These are phyloP conservation scores for Zoanthus sociatus DNA, from an alignment of 92 coral and sea anemone genomes.

Conservation along the genomic window DNA sequence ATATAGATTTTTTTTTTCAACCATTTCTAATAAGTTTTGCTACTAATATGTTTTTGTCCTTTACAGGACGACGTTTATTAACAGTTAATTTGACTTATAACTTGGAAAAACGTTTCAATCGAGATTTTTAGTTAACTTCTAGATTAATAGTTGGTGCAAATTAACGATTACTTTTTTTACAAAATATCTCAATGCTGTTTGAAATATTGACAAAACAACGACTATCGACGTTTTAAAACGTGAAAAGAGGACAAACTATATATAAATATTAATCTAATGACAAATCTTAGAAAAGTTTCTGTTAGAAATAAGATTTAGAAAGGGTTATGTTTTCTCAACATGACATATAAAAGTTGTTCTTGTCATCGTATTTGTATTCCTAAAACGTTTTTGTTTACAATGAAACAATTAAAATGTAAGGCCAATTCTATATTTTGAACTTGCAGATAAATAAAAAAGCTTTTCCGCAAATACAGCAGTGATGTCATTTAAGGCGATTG, in stretches of 20 bases:
- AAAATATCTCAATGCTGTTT: too few relatives aligned
- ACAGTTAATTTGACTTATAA: too few relatives aligned
- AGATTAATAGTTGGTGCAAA: too few relatives aligned
- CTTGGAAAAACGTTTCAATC: too few relatives aligned
- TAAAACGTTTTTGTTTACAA: slow-evolving; percentile 18
- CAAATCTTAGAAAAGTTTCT: background rate
- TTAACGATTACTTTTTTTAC: too few relatives aligned
- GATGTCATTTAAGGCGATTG: background rate
- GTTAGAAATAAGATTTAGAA: background rate
- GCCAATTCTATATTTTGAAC: background rate
- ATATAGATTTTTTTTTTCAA: too few relatives aligned
- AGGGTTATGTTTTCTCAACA: background rate
- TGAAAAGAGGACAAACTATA: background rate
- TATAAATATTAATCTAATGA: too few relatives aligned
- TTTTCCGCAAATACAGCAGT: background rate
- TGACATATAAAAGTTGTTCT: background rate
- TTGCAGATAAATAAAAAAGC: background rate
- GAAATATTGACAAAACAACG: background rate
- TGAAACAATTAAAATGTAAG: background rate
- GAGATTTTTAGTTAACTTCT: too few relatives aligned
- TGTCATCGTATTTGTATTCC: background rate
- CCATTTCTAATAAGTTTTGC: too few relatives aligned
- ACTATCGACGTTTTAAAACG: background rate
- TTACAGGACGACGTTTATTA: too few relatives aligned
- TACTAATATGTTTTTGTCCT: too few relatives aligned